phyloP scores from a whole-genome alignment of 1,140 invertebrate species.

The Psilanteris sp. region DNA sequence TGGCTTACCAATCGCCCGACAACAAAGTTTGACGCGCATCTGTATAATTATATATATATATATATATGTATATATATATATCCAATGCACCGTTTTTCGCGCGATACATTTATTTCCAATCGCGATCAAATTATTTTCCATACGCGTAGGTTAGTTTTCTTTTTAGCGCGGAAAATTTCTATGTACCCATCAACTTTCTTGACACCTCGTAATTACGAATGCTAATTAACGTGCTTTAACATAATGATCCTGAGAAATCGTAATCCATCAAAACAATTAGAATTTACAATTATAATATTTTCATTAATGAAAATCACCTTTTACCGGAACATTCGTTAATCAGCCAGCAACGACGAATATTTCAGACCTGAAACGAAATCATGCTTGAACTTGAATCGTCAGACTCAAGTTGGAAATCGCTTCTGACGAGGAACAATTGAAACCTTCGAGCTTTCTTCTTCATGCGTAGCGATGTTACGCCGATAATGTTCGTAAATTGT shows the following conservation, averaged over 20 bases:
- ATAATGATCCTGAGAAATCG: slow-evolving; percentile 30
- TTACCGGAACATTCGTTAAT: too few relatives aligned
- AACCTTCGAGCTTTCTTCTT: slow-evolving; percentile 50
- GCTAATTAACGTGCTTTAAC: slow-evolving; percentile 35
- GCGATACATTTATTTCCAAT: too few relatives aligned
- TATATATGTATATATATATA: too few relatives aligned
- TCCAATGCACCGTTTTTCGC: too few relatives aligned
- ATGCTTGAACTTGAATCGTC: slow-evolving; percentile 14
- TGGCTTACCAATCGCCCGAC: too few relatives aligned
- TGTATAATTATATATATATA: too few relatives aligned
- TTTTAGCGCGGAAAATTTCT: slow-evolving; percentile 32
- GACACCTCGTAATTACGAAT: slow-evolving; percentile 31
- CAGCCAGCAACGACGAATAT: too few relatives aligned
- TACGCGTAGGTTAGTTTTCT: too few relatives aligned
- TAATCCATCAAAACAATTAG: slow-evolving; percentile 5
- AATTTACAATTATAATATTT: background rate
- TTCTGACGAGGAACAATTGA: slow-evolving; percentile 52
- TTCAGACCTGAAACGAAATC: slow-evolving; percentile 5
- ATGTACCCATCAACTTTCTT: slow-evolving; percentile 41
- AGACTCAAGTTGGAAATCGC: slow-evolving; percentile 18
- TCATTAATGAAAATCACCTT: slow-evolving; percentile 6
- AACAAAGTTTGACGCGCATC: too few relatives aligned
- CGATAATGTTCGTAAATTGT: slow-evolving; percentile 23
- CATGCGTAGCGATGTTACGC: slow-evolving; percentile 45
- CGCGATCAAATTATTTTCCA: too few relatives aligned